Conservation (phyloP, 2,888 invertebrate species). For the Dusona sp. region DNA sequence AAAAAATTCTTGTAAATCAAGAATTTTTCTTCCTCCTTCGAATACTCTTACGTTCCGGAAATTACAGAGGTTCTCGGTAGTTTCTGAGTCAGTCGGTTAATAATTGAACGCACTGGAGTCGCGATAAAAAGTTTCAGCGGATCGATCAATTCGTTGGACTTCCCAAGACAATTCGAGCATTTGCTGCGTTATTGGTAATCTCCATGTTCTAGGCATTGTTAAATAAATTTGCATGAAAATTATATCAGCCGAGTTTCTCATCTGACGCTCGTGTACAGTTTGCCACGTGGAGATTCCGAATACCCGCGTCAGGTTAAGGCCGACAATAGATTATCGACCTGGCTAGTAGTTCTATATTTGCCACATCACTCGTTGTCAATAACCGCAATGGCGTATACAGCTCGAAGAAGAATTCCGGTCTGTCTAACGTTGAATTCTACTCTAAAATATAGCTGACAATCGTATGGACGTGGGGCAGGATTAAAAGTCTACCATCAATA, state of each 20-base stretch:
- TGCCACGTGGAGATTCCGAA: neutral
- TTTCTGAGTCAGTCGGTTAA: no score
- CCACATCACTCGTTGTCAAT: constrained; percentile 24
- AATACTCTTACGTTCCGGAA: neutral
- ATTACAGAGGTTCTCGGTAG: no score
- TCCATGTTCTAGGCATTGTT: neutral
- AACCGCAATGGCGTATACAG: constrained; percentile 6
- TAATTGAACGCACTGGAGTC: neutral
- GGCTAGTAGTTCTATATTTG: neutral
- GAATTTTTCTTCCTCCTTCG: neutral
- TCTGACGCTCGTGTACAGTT: neutral
- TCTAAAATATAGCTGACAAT: no score
- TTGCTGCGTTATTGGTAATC: neutral
- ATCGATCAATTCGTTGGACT: neutral
- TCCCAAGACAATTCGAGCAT: neutral
- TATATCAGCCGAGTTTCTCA: neutral
- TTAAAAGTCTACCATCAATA: no score
- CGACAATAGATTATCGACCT: constrained; percentile 5
- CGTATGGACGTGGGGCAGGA: no score
- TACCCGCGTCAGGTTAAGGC: constrained; percentile 12
- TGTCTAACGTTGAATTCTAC: no score
- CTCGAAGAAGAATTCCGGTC: no score
- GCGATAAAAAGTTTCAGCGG: neutral
- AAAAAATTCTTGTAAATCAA: neutral
- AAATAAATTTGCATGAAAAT: neutral